Percentiles rank a stretch among this genome's conserved stretches.
phyloP scores from a whole-genome alignment of 2,113 vertebrate genomes.

The Rana temporaria region DNA sequence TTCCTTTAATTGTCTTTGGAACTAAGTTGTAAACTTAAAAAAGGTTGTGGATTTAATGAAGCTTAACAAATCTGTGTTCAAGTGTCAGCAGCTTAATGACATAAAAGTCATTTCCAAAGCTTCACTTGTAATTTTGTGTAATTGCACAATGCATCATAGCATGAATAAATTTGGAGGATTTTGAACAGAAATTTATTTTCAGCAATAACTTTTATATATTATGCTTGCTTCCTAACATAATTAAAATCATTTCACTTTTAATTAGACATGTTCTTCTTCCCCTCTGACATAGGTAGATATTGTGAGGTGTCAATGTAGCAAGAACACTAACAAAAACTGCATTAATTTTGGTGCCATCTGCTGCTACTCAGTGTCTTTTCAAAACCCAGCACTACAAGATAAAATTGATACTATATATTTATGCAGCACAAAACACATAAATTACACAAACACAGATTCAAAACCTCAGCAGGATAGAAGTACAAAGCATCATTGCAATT shows the following conservation, averaged over 20 bases:
- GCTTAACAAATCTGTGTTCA: constrained; percentile 13
- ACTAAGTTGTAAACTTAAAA: constrained; percentile 15
- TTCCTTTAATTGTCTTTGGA: background rate
- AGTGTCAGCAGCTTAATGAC: constrained; percentile 29
- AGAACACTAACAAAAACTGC: background rate
- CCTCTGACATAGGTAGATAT: constrained; percentile 11
- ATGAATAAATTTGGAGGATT: constrained; percentile 10
- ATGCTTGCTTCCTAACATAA: background rate
- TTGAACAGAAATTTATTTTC: constrained; percentile 1
- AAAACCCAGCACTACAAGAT: background rate
- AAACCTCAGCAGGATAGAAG: background rate
- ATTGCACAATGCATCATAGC: constrained; percentile 20
- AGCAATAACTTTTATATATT: constrained; percentile 6
- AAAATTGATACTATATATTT: background rate
- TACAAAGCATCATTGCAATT: too few relatives aligned
- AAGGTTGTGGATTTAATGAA: constrained; percentile 11
- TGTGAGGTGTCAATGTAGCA: background rate
- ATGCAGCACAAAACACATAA: background rate
- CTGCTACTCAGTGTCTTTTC: background rate
- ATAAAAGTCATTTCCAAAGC: constrained; percentile 34
- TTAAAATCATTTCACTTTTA: constrained; percentile 15
- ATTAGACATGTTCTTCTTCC: constrained; percentile 2
- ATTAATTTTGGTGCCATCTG: constrained; percentile 23
- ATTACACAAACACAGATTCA: background rate
- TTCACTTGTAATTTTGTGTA: constrained; percentile 17